These are phyloP conservation scores for Selene dorsalis DNA, from an alignment of 2,797 vertebrate genomes.

Conservation along the genomic window DNA sequence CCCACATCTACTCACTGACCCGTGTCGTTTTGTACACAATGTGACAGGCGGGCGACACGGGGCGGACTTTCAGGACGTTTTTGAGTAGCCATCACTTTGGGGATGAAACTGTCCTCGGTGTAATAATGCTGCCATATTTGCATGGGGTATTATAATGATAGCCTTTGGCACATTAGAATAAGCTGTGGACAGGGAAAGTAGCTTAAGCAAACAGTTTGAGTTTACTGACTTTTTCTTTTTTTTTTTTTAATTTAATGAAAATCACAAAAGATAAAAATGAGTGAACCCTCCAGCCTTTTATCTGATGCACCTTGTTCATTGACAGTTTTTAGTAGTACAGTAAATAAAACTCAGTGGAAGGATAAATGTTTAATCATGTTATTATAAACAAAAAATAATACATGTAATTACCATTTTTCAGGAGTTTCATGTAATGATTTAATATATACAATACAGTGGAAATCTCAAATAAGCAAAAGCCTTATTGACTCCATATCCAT, in stretches of 20 bases:
- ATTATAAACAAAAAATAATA: not conserved
- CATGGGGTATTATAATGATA: slow-evolving; percentile 71
- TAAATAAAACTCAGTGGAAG: not conserved
- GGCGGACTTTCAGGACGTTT: slow-evolving; percentile 47
- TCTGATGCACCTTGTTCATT: slow-evolving; percentile 17
- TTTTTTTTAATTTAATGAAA: slow-evolving; percentile 57
- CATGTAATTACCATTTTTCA: not conserved
- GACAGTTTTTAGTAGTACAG: not conserved
- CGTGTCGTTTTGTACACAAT: slow-evolving; percentile 65
- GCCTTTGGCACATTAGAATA: slow-evolving; percentile 69
- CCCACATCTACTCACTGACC: slow-evolving; percentile 59
- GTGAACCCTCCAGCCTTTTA: slow-evolving; percentile 47
- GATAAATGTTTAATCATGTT: slow-evolving; percentile 3
- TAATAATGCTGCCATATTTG: slow-evolving; percentile 66
- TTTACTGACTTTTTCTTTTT: slow-evolving; percentile 57
- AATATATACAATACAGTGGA: slow-evolving; percentile 4
- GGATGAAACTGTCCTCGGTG: slow-evolving; percentile 62
- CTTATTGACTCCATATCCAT: not conserved
- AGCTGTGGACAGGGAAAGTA: slow-evolving; percentile 51
- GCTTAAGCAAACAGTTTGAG: slow-evolving; percentile 54
- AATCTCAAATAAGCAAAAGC: slow-evolving; percentile 8
- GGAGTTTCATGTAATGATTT: slow-evolving; percentile 11
- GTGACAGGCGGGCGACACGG: slow-evolving; percentile 36
- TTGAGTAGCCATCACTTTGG: slow-evolving; percentile 66
- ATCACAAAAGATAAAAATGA: slow-evolving; percentile 53